phyloP scores from a whole-genome alignment of 2,113 vertebrate species.

The Brachypodius melanocephalos region DNA sequence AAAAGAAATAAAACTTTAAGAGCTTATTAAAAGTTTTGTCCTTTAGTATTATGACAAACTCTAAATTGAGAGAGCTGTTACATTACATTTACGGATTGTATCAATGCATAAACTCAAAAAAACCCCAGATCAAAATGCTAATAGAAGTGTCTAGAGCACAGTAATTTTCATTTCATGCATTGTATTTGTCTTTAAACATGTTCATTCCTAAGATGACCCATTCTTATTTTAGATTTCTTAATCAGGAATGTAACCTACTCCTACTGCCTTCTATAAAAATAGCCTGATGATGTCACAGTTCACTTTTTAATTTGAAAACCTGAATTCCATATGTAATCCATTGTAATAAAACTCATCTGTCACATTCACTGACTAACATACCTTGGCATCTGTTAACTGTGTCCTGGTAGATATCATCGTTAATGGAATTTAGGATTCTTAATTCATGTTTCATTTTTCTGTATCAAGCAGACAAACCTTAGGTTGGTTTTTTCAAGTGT shows the following conservation, averaged over 20 bases:
- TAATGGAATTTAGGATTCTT: background rate
- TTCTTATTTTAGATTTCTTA: constrained; percentile 28
- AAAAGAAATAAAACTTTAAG: background rate
- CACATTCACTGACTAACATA: background rate
- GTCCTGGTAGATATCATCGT: background rate
- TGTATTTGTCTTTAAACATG: background rate
- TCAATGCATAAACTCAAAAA: background rate
- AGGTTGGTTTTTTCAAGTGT: background rate
- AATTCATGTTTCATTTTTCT: background rate
- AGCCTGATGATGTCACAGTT: background rate
- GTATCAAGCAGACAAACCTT: background rate
- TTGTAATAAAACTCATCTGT: background rate
- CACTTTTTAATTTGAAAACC: constrained; percentile 20
- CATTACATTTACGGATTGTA: background rate
- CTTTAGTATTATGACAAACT: background rate
- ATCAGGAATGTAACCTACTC: constrained; percentile 1
- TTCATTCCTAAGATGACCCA: background rate
- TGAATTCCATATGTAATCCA: background rate
- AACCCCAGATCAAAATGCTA: background rate
- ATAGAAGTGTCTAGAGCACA: background rate
- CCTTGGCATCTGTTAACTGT: background rate
- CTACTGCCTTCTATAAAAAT: background rate
- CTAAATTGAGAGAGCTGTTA: background rate
- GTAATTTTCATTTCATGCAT: background rate
- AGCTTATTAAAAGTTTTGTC: background rate